Conservation (phyloP, 2,797 vertebrate genomes). For the Acanthurus tractus region DNA sequence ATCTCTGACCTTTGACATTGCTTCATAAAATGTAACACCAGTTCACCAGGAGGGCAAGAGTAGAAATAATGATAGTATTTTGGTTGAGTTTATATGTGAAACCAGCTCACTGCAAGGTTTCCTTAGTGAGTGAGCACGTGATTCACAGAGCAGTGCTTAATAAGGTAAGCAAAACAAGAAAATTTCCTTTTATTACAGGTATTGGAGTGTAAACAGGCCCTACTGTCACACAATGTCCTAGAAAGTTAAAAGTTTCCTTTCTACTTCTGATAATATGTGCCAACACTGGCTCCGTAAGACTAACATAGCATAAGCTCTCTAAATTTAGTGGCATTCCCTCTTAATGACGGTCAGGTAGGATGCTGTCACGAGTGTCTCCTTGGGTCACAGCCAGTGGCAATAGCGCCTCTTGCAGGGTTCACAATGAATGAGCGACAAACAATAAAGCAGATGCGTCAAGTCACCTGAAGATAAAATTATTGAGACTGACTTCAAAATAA, state of each 20-base stretch:
- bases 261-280: background rate
- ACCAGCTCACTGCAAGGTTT: background rate
- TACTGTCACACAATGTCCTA: background rate
- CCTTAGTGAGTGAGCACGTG: background rate
- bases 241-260: no score
- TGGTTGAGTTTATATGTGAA: background rate
- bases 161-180: background rate
- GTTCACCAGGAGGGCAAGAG: no score
- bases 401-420: slow-evolving; percentile 6
- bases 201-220: background rate
- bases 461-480: background rate
- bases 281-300: background rate
- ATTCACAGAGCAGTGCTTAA: background rate
- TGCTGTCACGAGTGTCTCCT: background rate
- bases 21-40: no score
- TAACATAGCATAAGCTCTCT: background rate
- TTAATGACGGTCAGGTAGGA: background rate
- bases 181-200: background rate
- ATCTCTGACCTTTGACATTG: no score
- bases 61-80: background rate
- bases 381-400: background rate
- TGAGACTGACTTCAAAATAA: slow-evolving; percentile 13
- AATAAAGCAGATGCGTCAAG: background rate
- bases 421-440: background rate
- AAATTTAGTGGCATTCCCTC: background rate